Percentiles rank a stretch among this genome's conserved stretches.
Conservation (phyloP, 2,888 invertebrate species). For the Zeuzera pyrina region DNA sequence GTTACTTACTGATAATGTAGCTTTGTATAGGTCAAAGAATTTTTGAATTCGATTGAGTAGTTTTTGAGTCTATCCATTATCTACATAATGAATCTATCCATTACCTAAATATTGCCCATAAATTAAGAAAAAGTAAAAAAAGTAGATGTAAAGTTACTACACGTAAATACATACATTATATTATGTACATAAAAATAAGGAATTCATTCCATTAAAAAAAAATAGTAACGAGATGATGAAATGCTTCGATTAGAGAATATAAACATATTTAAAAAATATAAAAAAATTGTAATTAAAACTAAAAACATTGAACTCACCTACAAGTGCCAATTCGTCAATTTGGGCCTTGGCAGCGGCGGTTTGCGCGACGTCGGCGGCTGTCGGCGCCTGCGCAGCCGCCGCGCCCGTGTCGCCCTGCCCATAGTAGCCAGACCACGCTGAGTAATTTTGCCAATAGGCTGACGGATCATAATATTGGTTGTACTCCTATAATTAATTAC, state of each 20-base stretch:
- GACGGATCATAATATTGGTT: constrained; percentile 88
- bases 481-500: constrained; percentile 74
- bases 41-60: too few relatives aligned
- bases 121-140: too few relatives aligned
- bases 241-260: background rate
- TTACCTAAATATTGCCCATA: too few relatives aligned
- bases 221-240: background rate
- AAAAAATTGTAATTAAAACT: background rate
- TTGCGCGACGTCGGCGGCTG: constrained; percentile 42
- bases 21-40: too few relatives aligned
- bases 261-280: background rate
- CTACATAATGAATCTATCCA: too few relatives aligned
- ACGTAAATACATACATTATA: too few relatives aligned
- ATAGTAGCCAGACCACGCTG: constrained; percentile 84
- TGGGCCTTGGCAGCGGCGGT: constrained; percentile 44
- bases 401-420: constrained; percentile 76
- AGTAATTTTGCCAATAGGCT: constrained; percentile 91
- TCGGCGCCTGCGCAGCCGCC: constrained; percentile 24
- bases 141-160: too few relatives aligned
- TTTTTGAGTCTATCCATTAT: too few relatives aligned
- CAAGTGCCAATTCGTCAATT: constrained; percentile 81
- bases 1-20: too few relatives aligned
- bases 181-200: background rate
- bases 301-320: constrained; percentile 66
- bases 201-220: background rate